Evolutionary conservation across 2,888 invertebrate genomes (phyloP).

Genomic region (Lasioglossum pauxillum): DNA sequence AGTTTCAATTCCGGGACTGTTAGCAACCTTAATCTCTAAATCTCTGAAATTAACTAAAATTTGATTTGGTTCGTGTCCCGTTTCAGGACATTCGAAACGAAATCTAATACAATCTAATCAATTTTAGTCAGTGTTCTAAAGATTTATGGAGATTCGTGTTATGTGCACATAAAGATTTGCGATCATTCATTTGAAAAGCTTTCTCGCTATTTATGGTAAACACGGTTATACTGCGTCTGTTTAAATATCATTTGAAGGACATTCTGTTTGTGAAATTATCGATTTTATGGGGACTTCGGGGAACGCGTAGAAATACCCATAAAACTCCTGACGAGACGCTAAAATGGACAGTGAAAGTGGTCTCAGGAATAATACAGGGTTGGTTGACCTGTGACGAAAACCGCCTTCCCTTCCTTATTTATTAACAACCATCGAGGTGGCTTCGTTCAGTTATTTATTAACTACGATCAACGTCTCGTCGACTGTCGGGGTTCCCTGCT

Average conservation of each 20-base stretch:
- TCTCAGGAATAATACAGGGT: conserved; percentile 27
- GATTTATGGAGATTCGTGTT: neutral
- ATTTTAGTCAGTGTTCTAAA: neutral
- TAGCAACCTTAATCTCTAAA: too few species aligned
- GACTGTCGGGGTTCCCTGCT: conserved; percentile 26
- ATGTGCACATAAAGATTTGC: neutral
- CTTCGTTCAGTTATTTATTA: conserved; percentile 49
- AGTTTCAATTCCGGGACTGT: too few species aligned
- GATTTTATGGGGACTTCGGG: neutral
- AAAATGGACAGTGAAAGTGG: neutral
- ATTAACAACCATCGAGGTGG: conserved; percentile 49
- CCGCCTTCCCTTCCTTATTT: conserved; percentile 39
- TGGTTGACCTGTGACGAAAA: conserved; percentile 46
- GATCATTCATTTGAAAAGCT: neutral
- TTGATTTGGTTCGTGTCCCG: neutral
- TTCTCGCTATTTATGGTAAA: neutral
- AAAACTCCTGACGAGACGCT: neutral
- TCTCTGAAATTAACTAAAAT: neutral
- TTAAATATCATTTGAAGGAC: neutral
- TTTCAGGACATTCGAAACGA: neutral
- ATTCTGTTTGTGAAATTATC: neutral
- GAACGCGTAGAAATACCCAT: neutral
- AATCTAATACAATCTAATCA: neutral
- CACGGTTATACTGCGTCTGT: neutral
- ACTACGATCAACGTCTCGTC: conserved; percentile 58